phyloP scores from a whole-genome alignment of 2,797 vertebrate genomes.

The Meriones psammophilus region DNA sequence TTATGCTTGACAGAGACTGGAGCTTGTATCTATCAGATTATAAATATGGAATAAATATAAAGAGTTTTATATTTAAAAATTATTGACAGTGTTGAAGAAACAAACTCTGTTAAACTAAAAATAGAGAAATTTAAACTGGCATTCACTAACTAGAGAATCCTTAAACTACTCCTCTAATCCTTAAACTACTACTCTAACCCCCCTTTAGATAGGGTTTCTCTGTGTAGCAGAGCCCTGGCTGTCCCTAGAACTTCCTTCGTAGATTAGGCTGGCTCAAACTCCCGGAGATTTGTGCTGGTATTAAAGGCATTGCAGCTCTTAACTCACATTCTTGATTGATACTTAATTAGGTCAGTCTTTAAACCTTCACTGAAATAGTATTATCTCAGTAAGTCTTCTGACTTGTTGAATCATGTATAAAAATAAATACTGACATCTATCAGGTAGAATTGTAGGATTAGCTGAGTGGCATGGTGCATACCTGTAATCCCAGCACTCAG shows the following conservation, averaged over 20 bases:
- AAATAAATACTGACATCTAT: constrained; percentile 11
- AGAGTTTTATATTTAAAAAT: constrained; percentile 27
- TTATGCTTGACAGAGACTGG: not conserved
- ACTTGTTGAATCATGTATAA: constrained; percentile 21
- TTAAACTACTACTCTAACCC: not conserved
- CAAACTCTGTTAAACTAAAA: not conserved
- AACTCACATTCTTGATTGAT: not conserved
- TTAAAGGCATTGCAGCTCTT: not conserved
- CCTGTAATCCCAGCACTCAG: no score
- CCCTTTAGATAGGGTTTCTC: not conserved
- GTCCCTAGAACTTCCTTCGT: not conserved
- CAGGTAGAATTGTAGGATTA: constrained; percentile 54
- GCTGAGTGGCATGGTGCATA: no score
- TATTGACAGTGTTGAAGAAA: not conserved
- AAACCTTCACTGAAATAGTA: not conserved
- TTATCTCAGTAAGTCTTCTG: constrained; percentile 1
- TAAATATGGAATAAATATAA: constrained; percentile 59
- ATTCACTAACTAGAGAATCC: not conserved
- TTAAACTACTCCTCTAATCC: not conserved
- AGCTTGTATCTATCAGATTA: constrained; percentile 44
- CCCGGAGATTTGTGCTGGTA: not conserved
- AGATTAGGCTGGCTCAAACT: not conserved
- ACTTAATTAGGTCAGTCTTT: not conserved
- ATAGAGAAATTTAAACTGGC: not conserved
- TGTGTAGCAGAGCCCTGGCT: not conserved